Evolutionary conservation across 2,113 vertebrate species (phyloP), one percentile per base, ranked within the genome.

Genomic region (Takifugu bimaculatus): DNA sequence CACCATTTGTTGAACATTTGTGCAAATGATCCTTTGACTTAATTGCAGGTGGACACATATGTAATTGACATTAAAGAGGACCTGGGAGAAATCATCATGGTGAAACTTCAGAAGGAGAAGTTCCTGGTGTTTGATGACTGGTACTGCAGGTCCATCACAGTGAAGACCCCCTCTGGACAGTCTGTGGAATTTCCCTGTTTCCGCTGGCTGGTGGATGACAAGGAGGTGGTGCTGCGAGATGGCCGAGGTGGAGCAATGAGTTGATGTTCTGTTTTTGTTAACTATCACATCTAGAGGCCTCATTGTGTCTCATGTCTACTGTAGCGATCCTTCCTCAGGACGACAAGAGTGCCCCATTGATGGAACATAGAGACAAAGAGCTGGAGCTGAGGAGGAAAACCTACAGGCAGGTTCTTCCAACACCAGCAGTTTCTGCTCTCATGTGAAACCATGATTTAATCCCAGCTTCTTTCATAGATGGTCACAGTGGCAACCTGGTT

Each of bases 401-500:
- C 32, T 96, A 92, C 71, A 94, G 93, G 97, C 93, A 75, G 88
- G 87, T 68, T 71, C 47, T 26, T 1, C 50, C 50, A 4, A 53
- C 27, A 6, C 51, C 20, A 57, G 12, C 32, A n/a, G 20, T 2
- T 1, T 57, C 42, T 49, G 9, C 53, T 13, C 14, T 6, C 9
- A 6, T n/a, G 47, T 25, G 44, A 4, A 42, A 70, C n/a, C 5
- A 26, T 14, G 2, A 14, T 45, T 13, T 58, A 20, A 20, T 20
- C 20, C 20, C 20, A 20, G 6, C 79, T 26, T 42, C 45, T n/a
- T n/a, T n/a, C 45, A 15, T 63, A 99, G 97, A 11, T 99, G 97
- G 97, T 94, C 85, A 70, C 96, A 99, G 71, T 99, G 97, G 97
- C 94, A 96, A 60, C 97, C 96, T 0, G 97, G 97, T 14, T 96